Percentiles rank a stretch among this genome's conserved stretches.
These are phyloP conservation scores for Chelmon rostratus DNA, from an alignment of 2,797 vertebrate species.

Conservation along the genomic window DNA sequence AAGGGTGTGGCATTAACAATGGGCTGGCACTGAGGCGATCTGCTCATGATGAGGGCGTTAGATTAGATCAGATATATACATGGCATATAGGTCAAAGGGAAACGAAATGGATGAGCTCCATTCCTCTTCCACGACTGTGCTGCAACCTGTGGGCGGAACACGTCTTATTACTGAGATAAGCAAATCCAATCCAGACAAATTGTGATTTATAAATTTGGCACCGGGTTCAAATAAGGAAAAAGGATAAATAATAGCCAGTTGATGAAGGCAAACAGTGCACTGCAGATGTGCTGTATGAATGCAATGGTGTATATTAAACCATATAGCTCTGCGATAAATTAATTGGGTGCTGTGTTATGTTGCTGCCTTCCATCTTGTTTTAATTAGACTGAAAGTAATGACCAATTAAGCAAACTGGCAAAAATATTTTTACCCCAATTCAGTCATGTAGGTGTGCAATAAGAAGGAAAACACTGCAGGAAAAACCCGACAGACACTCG, in stretches of 20 bases:
- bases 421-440: not conserved
- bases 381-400: constrained; percentile 28
- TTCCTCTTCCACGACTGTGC: constrained; percentile 3
- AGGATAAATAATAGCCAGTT: not conserved
- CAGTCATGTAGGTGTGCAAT: constrained; percentile 2
- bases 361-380: constrained; percentile 2
- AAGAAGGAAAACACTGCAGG: not conserved
- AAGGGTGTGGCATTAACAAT: constrained; percentile 49
- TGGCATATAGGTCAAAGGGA: constrained; percentile 7
- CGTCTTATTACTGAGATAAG: constrained; percentile 55
- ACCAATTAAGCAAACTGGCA: constrained; percentile 15
- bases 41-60: constrained; percentile 17
- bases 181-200: constrained; percentile 50
- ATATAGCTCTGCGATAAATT: constrained; percentile 1
- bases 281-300: not conserved
- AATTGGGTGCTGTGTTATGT: not conserved
- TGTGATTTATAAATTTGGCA: constrained; percentile 38
- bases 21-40: constrained; percentile 12
- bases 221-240: constrained; percentile 29
- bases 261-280: constrained; percentile 1
- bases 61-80: constrained; percentile 35
- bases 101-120: constrained; percentile 1
- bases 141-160: constrained; percentile 29
- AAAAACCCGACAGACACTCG: constrained; percentile 6
- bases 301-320: not conserved